Evolutionary conservation across 2,797 vertebrate genomes (phyloP), one percentile per base, ranked within the genome.

Genomic region (Ptychobarbus kaznakovi): DNA sequence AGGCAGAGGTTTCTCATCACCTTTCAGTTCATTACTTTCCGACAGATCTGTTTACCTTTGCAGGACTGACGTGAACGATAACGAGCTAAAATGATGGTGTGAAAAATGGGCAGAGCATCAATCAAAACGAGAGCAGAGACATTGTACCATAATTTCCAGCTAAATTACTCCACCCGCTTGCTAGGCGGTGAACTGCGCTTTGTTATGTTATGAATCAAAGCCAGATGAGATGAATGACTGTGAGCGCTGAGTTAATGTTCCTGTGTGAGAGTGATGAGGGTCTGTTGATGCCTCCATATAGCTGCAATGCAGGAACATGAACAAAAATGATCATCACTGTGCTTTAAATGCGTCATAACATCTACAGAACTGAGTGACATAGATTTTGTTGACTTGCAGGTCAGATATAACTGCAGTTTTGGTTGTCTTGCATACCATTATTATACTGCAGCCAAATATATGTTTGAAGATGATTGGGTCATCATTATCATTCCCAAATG

Each of bases 41-140:
- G 61, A 90, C 78, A 70, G 75, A 92, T 92, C 91, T 91, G 92
- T 93, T 92, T 88, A 89, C 90, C 85, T 82, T 63, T 85, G 82
- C 58, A 69, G 91, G 88, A 88, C 90, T 90, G 83, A 87, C 86
- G 83, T 75, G 18, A 87, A 88, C n/a, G 77, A 84, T 42, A n/a
- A 66, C 28, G 13, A 81, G 84, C 88, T 76, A 87, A 91, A 87
- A 81, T 72, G 90, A 89, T 90, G 78, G 61, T 85, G 40, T 5
- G 90, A 89, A 91, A 91, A 84, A 69, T 84, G 84, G 70, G 76
- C 6, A 51, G 28, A 83, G n/a, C 84, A 88, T 89, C 22, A 87
- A 87, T 85, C 84, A 46, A 46, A 81, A 76, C 82, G 32, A 92
- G 28, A 89, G 79, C 58, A 40, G 32, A 69, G 74, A 80, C 74